Percentiles rank a stretch among this genome's conserved stretches.
phyloP scores from a whole-genome alignment of 2,888 invertebrate genomes.

The Calliphora vomitoria region DNA sequence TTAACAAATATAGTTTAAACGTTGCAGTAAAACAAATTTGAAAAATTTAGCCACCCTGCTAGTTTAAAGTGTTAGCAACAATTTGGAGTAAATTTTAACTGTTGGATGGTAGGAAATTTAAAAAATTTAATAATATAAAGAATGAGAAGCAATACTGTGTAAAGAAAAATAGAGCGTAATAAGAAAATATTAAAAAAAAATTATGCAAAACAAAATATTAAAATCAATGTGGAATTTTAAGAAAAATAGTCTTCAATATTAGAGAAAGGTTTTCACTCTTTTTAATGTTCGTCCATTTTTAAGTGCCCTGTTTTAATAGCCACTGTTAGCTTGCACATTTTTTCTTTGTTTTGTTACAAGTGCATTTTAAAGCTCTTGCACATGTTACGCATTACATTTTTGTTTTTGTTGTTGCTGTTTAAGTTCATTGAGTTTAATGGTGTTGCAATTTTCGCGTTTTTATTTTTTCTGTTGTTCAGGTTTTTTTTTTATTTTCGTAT shows the following conservation, averaged over 20 bases:
- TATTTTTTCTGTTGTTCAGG: slow-evolving; percentile 64
- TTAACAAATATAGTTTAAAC: slow-evolving; percentile 7
- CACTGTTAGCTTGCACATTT: slow-evolving; percentile 33
- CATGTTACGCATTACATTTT: slow-evolving; percentile 63
- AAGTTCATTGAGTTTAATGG: slow-evolving; percentile 70
- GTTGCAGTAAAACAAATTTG: slow-evolving; percentile 5
- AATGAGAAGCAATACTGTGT: not conserved
- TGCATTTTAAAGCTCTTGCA: slow-evolving; percentile 50
- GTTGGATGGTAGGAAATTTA: too few species aligned
- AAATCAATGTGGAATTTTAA: too few species aligned
- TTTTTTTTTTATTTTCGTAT: slow-evolving; percentile 74
- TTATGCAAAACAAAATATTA: too few species aligned
- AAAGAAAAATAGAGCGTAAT: too few species aligned
- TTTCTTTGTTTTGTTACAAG: slow-evolving; percentile 2
- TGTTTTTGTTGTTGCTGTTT: slow-evolving; percentile 24
- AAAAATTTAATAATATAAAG: too few species aligned
- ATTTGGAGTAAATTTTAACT: too few species aligned
- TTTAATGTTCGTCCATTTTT: too few species aligned
- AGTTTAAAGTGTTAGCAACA: not conserved
- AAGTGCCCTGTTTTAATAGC: not conserved
- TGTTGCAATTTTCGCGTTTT: slow-evolving; percentile 74
- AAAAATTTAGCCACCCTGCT: slow-evolving; percentile 32
- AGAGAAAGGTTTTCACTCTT: too few species aligned
- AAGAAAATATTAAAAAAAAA: too few species aligned
- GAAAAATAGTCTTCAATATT: too few species aligned